Base-by-base conservation (phyloP, 2,113 vertebrate genomes). In the Piaya cayana region DNA sequence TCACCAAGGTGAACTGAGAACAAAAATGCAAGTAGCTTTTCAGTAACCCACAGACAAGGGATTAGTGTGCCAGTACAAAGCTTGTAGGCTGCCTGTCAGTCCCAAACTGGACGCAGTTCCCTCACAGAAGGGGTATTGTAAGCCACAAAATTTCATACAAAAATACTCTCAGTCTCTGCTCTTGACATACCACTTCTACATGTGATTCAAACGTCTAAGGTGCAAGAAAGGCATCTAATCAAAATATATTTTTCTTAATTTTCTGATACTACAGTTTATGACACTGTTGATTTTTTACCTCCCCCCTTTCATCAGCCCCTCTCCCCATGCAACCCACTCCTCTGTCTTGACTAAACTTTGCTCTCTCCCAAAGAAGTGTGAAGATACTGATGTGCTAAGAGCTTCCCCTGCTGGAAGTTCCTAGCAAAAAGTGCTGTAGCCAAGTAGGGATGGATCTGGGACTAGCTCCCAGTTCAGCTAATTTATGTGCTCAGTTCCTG, bases 331-430 rank as follows among this genome's bases (percentile, higher is more conserved):
- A 39, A 39, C 30, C 36, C n/a, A 47, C 59, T 65, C 49, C 88
- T 91, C 89, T 1, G 3, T 79, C 81, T 96, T 83, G 75, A 64
- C 91, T 88, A 96, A 96, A 94, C 96, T 97, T 97, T 92, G 4
- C 62, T 82, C 72, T 85, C 43, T 60, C 21, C 49, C 34, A 15
- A 88, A 86, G 53, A 91, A 92, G 36, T 59, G 71, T 32, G 13
- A 77, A 93, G 90, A 85, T 52, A 97, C 92, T 96, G 91, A 86
- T 67, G 98, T 97, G 98, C 95, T 97, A 98, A 97, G 97, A 98
- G 98, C 98, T 98, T 98, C 98, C 98, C 98, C 98, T 98, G 96
- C 97, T 98, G 98, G 98, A 97, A 96, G 92, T 94, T 97, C 85
- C 82, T 84, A 95, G 98, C 86, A 98, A 98, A 97, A 97, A 94